Evolutionary conservation across 2,113 vertebrate species (phyloP).

Genomic region (Pseudopipra pipra): DNA sequence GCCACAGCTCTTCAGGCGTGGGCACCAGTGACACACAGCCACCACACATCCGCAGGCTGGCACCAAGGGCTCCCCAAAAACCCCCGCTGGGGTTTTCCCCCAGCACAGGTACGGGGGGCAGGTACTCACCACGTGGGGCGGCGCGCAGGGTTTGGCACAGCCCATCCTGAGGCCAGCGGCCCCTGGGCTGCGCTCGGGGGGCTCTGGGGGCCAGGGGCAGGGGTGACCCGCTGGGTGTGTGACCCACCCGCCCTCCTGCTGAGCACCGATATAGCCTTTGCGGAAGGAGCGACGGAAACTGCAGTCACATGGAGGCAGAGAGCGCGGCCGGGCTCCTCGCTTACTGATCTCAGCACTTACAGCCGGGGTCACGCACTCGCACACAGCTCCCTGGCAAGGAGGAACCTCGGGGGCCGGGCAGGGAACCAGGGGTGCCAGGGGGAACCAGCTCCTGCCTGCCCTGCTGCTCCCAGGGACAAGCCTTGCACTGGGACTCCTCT

Average conservation of each 20-base stretch:
- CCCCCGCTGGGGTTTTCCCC: rapidly evolving
- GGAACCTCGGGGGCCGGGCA: not conserved
- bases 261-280: slow-evolving; percentile 74
- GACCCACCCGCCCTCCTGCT: not conserved
- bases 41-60: rapidly evolving
- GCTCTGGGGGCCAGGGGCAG: not conserved
- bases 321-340: slow-evolving; percentile 36
- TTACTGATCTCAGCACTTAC: slow-evolving; percentile 30
- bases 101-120: not conserved
- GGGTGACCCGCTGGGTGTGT: not conserved
- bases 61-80: not conserved
- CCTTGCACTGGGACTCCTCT: rapidly evolving
- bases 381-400: slow-evolving; percentile 6
- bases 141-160: not conserved
- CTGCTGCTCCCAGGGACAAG: rapidly evolving
- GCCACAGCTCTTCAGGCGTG: rapidly evolving
- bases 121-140: slow-evolving; percentile 69
- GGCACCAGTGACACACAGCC: rapidly evolving
- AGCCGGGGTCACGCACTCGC: not conserved
- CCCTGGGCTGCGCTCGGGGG: not conserved
- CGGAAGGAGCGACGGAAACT: slow-evolving; percentile 83
- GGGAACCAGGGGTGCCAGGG: not conserved
- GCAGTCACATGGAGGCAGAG: slow-evolving; percentile 79
- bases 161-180: slow-evolving; percentile 54
- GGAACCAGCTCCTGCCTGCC: not conserved